These are phyloP conservation scores for Noctuana brunneofusca DNA, from an alignment of 2,888 invertebrate species.

Conservation along the genomic window DNA sequence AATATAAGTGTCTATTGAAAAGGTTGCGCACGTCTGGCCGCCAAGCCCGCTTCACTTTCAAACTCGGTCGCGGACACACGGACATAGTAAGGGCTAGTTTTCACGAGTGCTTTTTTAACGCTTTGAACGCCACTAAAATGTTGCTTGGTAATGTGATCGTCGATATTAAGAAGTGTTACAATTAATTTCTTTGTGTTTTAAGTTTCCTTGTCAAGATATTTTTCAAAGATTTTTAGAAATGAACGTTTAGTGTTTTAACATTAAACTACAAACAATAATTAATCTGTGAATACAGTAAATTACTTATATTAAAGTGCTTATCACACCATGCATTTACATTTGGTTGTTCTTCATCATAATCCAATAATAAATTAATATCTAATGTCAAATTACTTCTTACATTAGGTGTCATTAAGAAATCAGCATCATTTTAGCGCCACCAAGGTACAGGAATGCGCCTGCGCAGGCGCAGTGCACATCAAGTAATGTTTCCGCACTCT, in stretches of 20 bases:
- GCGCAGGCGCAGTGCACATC: not conserved
- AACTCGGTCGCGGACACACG: slow-evolving; percentile 59
- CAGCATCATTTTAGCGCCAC: slow-evolving; percentile 7
- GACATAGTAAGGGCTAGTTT: slow-evolving; percentile 37
- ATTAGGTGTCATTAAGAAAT: too few relatives aligned
- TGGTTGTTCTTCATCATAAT: too few relatives aligned
- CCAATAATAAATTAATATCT: too few relatives aligned
- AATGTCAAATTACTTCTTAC: not conserved
- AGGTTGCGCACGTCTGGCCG: slow-evolving; percentile 48
- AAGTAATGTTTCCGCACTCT: slow-evolving; percentile 23
- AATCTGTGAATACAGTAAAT: too few relatives aligned
- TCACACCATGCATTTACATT: too few relatives aligned
- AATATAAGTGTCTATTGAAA: slow-evolving; percentile 37
- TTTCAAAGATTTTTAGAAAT: too few relatives aligned
- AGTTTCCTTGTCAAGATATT: too few relatives aligned
- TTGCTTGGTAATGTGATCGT: not conserved
- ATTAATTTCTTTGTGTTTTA: too few relatives aligned
- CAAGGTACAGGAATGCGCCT: slow-evolving; percentile 7
- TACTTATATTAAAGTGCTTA: too few relatives aligned
- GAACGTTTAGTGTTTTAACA: too few relatives aligned
- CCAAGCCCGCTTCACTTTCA: slow-evolving; percentile 65
- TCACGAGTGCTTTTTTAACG: slow-evolving; percentile 29
- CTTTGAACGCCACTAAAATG: slow-evolving; percentile 16
- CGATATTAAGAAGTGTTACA: not conserved
- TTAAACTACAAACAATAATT: too few relatives aligned